phyloP scores from a whole-genome alignment of 2,113 vertebrate genomes.

The Scytalopus superciliaris region DNA sequence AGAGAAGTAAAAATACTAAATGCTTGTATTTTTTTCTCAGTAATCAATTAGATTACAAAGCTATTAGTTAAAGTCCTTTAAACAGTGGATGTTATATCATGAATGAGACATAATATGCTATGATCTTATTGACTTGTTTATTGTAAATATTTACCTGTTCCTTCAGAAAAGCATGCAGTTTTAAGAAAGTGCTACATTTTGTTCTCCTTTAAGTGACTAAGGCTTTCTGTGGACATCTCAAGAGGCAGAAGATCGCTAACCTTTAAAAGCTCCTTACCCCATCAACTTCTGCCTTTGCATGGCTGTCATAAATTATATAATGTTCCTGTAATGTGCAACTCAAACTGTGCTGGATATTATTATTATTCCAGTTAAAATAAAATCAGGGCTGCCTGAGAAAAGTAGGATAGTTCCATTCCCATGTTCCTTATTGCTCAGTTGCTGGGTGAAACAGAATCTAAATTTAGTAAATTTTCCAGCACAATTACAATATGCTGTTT shows the following conservation, averaged over 20 bases:
- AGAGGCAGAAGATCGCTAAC: background rate
- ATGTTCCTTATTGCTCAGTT: slow-evolving; percentile 5
- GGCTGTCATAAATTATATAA: background rate
- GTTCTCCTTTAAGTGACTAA: background rate
- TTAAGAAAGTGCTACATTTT: background rate
- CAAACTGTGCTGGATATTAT: slow-evolving; percentile 16
- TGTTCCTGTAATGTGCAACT: background rate
- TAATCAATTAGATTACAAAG: background rate
- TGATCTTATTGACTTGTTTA: background rate
- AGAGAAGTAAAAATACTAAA: background rate
- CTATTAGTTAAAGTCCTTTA: background rate
- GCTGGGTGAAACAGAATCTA: slow-evolving; percentile 10
- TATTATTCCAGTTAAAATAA: slow-evolving; percentile 53
- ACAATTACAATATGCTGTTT: background rate
- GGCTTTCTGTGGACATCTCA: background rate
- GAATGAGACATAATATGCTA: background rate
- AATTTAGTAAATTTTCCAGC: slow-evolving; percentile 50
- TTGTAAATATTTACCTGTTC: background rate
- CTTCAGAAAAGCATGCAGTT: background rate
- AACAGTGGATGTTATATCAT: background rate
- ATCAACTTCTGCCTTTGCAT: background rate
- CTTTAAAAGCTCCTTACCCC: background rate
- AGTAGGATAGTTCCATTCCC: background rate
- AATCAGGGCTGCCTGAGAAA: slow-evolving; percentile 47
- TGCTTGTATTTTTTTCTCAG: background rate